A percentile compares a stretch with the other conserved stretches of the same genome.
Conservation (phyloP, 2,113 vertebrate species). For the Scatophagus argus region DNA sequence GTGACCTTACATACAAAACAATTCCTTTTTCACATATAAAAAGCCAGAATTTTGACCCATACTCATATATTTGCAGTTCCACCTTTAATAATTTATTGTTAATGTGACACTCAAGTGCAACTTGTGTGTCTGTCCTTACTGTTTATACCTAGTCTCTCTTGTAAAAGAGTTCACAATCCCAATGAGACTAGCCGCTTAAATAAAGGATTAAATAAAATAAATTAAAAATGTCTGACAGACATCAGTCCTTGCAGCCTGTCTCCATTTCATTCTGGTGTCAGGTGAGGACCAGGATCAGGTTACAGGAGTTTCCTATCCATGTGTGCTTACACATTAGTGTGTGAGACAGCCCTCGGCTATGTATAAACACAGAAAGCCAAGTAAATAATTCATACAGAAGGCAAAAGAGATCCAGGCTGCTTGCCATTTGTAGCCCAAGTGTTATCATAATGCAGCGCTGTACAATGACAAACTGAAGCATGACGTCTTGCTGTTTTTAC, state of each 20-base stretch:
- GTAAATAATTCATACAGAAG: slow-evolving; percentile 69
- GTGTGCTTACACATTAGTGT: slow-evolving; percentile 42
- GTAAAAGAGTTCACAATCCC: neutral
- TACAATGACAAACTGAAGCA: neutral
- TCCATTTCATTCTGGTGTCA: slow-evolving; percentile 57
- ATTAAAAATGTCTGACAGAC: slow-evolving; percentile 11
- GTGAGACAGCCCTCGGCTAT: slow-evolving; percentile 41
- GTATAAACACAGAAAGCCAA: slow-evolving; percentile 7
- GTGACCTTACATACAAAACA: neutral
- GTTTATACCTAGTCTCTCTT: too few species aligned
- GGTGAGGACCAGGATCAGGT: slow-evolving; percentile 55
- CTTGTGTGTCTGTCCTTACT: too few species aligned
- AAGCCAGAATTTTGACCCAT: too few species aligned
- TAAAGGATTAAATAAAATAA: neutral
- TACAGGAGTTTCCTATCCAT: slow-evolving; percentile 67
- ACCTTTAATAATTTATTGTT: too few species aligned
- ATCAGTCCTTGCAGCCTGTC: neutral
- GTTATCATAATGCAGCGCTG: neutral
- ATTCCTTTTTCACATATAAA: neutral
- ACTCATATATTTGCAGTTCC: too few species aligned
- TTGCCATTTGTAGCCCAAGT: slow-evolving; percentile 24
- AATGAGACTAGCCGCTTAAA: neutral
- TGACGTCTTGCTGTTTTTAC: neutral
- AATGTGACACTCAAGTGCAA: too few species aligned
- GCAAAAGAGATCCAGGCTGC: slow-evolving; percentile 17